Evolutionary conservation across 2,113 vertebrate species (phyloP), one percentile per base, ranked within the genome.

Genomic region (Serilophus lunatus): DNA sequence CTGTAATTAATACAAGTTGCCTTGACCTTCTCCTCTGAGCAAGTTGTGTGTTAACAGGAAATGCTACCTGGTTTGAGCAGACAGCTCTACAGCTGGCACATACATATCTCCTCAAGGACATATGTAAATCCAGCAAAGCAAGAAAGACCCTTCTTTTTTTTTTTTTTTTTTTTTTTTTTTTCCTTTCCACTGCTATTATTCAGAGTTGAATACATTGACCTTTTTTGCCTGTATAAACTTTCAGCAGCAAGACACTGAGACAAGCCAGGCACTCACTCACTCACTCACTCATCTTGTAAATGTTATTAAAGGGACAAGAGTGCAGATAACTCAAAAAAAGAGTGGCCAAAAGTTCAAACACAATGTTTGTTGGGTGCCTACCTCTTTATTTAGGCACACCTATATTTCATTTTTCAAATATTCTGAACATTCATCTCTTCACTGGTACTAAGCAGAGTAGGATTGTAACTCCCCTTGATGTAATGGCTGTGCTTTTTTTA

Each of bases 141-240:
- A 82, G 66, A 92, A 96, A 92, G 92, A 59, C 26, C 40, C 11
- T 23, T 29, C 2, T 18, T 12, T 17, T 40, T 57, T 57, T 54
- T 47, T 33, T 53, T 18, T n/a, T n/a, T n/a, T 23, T 29, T 2
- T 18, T 12, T 17, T 40, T 57, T 57, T 54, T 47, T 33, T 53
- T 18, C 2, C 5, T 63, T 82, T 36, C 24, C 22, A 35, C 19
- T 57, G 60, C 33, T 81, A 12, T 61, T 61, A 85, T 75, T 94
- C 87, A 70, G 29, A 94, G 61, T 53, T 88, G 79, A 94, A 95
- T 91, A 83, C 38, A 86, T 79, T 95, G 82, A 97, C 91, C 91
- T 96, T 97, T 95, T 86, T 18, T 18, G 66, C 22, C 61, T 29
- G 53, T 74, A 83, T 69, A 95, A 88, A 83, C 82, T 81, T 71